A percentile compares a stretch with the other conserved stretches of the same genome.
Evolutionary conservation across 1,140 invertebrate species (phyloP).

Genomic region (Bactericera cockerelli): DNA sequence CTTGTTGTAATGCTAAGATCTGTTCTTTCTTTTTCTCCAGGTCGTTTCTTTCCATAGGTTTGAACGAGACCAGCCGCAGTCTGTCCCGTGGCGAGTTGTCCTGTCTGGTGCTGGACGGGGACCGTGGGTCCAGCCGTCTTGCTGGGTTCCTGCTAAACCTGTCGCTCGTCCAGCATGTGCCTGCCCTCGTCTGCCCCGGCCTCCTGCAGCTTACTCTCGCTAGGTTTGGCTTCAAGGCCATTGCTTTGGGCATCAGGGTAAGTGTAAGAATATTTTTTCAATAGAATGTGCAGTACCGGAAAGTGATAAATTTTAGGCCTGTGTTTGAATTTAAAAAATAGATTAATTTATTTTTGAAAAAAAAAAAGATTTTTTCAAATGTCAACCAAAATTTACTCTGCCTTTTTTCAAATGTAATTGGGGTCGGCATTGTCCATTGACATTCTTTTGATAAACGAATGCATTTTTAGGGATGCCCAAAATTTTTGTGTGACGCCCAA

Average conservation of each 20-base stretch:
- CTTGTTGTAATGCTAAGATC: too few species aligned
- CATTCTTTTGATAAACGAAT: too few species aligned
- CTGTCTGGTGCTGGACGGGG: not conserved
- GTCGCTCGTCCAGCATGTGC: not conserved
- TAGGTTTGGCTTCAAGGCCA: not conserved
- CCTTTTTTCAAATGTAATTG: too few species aligned
- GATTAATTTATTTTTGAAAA: too few species aligned
- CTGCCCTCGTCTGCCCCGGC: not conserved
- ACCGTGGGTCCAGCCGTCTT: not conserved
- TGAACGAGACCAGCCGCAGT: not conserved
- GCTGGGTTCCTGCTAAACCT: not conserved
- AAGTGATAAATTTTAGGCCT: too few species aligned
- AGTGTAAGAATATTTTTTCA: not conserved
- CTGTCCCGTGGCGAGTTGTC: not conserved
- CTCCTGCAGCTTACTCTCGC: not conserved
- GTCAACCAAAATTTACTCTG: too few species aligned
- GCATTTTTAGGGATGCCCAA: too few species aligned
- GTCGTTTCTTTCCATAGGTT: not conserved
- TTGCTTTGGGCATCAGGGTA: not conserved
- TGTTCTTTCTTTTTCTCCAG: not conserved
- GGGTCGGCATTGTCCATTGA: too few species aligned
- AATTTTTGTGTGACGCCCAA: too few species aligned
- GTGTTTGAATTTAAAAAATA: too few species aligned
- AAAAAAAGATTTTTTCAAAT: too few species aligned
- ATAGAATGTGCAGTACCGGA: too few species aligned